Base-by-base conservation (phyloP, 2,888 invertebrate genomes). In the Hypena proboscidalis region DNA sequence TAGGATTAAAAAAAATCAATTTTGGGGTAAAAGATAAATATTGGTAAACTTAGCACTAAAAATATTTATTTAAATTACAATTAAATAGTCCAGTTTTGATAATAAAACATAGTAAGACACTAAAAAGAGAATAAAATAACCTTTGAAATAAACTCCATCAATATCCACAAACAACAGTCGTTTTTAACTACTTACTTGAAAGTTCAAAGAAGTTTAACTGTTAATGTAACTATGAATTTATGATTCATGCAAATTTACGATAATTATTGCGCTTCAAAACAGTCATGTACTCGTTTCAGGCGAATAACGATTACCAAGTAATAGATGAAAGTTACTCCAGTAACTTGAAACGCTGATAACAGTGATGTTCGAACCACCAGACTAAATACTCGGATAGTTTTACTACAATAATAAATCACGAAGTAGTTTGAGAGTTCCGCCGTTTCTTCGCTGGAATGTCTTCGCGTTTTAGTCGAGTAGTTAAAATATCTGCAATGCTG, bases 301-400 rank as follows among this genome's bases (percentile, higher is more conserved):
- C 43, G 55, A 59, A 35, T 56, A 40, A 64, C 69, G 67, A 67
- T 73, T 61, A 66, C 63, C 48, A 54, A 66, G 57, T 61, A 60
- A 61, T 60, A 66, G 57, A 41, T 53, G 58, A 63, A 63, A 73
- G 68, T 77, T 74, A 22, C 10, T 25, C 10, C 13, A 23, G 30
- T 55, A 74, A 66, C 72, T 69, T 56, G 43, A 44, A 68, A 64
- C 54, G 46, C 71, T 74, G 81, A 83, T 83, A 84, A 78, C 70
- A 67, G 70, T 77, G 77, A 80, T 74, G 74, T 67, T 63, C 67
- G 59, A 74, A 77, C 78, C 76, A 69, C 74, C 64, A 69, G 72
- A 79, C 80, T 81, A 81, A 80, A 82, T 78, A 80, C 76, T 75
- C 59, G 70, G 76, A 77, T 78, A 83, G 83, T 84, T 84, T 68